Evolutionary conservation across 2,113 vertebrate species (phyloP).

Genomic region (Atractosteus spatula): DNA sequence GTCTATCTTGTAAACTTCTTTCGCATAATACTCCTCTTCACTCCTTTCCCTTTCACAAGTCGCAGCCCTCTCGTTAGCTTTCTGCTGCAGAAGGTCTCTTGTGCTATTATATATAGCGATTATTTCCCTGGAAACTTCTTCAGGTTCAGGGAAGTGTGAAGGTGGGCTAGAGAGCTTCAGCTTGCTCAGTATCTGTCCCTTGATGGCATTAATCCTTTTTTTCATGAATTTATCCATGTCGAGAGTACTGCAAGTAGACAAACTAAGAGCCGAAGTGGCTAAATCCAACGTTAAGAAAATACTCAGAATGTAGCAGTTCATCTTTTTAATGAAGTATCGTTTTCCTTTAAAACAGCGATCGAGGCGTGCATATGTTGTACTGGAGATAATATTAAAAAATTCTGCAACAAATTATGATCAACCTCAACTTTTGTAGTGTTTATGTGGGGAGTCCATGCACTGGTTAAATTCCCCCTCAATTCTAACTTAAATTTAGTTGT

Average conservation of each 20-base stretch:
- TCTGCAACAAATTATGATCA: no score
- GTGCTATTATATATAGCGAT: slow-evolving; percentile 97
- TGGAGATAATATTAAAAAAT: no score
- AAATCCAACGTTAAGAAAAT: slow-evolving; percentile 83
- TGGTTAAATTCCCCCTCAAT: no score
- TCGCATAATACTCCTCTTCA: slow-evolving; percentile 94
- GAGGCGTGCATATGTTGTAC: background rate
- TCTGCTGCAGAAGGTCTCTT: slow-evolving; percentile 90
- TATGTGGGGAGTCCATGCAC: no score
- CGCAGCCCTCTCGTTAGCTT: slow-evolving; percentile 83
- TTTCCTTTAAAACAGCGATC: slow-evolving; percentile 24
- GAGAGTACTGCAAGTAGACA: slow-evolving; percentile 95
- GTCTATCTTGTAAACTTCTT: slow-evolving; percentile 96
- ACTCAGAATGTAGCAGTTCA: slow-evolving; percentile 84
- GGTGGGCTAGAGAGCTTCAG: slow-evolving; percentile 89
- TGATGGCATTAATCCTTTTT: slow-evolving; percentile 93
- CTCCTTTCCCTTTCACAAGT: slow-evolving; percentile 88
- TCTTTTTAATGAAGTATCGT: slow-evolving; percentile 57
- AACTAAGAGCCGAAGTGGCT: slow-evolving; percentile 77
- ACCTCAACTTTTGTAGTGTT: no score
- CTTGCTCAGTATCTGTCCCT: slow-evolving; percentile 95
- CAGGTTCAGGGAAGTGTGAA: slow-evolving; percentile 76
- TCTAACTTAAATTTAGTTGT: background rate
- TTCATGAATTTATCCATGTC: slow-evolving; percentile 95
- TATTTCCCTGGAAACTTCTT: slow-evolving; percentile 89